Conservation (phyloP, 92 coral and sea anemone species). For the Parazoanthus atlanticus region DNA sequence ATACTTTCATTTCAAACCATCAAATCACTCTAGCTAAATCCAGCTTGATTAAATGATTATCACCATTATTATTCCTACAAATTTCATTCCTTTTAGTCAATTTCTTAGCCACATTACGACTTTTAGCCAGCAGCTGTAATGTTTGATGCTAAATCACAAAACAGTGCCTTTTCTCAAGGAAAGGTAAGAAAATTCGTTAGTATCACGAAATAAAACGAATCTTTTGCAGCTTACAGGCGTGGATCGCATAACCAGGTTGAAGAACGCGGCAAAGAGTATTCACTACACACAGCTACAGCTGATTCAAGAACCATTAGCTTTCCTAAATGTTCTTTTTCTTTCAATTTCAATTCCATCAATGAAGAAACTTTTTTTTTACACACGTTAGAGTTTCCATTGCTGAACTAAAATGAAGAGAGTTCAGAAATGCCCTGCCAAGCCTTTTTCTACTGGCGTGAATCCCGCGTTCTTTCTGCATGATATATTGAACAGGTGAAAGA, state of each 20-base stretch:
- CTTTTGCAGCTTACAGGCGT: constrained; percentile 3
- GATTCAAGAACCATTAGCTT: not conserved
- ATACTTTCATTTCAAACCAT: not conserved
- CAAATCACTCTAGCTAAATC: too few species aligned
- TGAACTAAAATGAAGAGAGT: not conserved
- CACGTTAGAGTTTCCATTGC: not conserved
- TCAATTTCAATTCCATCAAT: not conserved
- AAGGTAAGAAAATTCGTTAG: not conserved
- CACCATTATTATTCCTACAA: not conserved
- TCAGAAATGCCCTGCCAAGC: not conserved
- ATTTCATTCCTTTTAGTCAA: not conserved
- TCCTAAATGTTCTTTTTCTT: not conserved
- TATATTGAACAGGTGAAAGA: not conserved
- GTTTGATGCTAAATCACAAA: not conserved
- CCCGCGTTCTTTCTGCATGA: not conserved
- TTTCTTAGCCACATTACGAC: not conserved
- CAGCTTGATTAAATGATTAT: not conserved
- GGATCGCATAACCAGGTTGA: too few species aligned
- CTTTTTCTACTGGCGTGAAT: not conserved
- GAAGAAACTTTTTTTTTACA: not conserved
- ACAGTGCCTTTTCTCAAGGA: not conserved
- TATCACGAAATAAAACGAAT: not conserved
- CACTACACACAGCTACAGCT: not conserved
- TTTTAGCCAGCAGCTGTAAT: not conserved
- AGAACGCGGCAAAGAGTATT: too few species aligned